Evolutionary conservation across 2,113 vertebrate species (phyloP).

Genomic region (Onychorhynchus coronatus): DNA sequence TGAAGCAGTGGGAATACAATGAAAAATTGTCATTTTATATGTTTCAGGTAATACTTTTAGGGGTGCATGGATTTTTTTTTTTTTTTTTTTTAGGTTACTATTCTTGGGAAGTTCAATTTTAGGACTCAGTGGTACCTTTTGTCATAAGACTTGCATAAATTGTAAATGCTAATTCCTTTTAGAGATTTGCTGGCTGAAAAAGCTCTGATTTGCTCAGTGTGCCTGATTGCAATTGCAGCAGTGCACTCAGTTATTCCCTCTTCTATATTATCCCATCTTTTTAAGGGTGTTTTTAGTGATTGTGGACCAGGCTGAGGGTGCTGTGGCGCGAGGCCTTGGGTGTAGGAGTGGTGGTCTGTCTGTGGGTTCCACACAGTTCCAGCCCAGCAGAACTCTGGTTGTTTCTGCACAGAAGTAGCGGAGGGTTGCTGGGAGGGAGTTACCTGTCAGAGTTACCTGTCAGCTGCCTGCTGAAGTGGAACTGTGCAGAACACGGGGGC

Average conservation of each 20-base stretch:
- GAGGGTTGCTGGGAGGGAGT: neutral
- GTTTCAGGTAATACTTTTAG: slow-evolving; percentile 73
- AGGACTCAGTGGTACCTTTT: neutral
- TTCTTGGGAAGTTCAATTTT: neutral
- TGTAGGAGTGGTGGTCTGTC: neutral
- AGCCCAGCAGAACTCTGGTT: neutral
- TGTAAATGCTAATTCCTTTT: neutral
- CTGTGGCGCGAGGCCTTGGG: neutral
- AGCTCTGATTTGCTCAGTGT: neutral
- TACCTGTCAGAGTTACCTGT: too few relatives aligned
- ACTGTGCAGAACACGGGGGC: neutral
- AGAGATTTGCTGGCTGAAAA: neutral
- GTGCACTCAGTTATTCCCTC: neutral
- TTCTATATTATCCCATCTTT: neutral
- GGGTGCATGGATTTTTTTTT: neutral
- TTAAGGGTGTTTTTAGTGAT: neutral
- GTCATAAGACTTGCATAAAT: neutral
- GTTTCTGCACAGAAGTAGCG: neutral
- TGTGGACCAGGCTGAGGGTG: neutral
- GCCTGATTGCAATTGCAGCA: neutral
- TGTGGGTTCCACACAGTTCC: fast-evolving
- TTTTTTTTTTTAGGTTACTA: neutral
- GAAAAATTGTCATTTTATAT: slow-evolving; percentile 79
- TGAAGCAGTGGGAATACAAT: slow-evolving; percentile 80
- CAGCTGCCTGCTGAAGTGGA: neutral